These are phyloP conservation scores for Diplosoma virens DNA, from an alignment of 23 tunicate species.

Conservation along the genomic window DNA sequence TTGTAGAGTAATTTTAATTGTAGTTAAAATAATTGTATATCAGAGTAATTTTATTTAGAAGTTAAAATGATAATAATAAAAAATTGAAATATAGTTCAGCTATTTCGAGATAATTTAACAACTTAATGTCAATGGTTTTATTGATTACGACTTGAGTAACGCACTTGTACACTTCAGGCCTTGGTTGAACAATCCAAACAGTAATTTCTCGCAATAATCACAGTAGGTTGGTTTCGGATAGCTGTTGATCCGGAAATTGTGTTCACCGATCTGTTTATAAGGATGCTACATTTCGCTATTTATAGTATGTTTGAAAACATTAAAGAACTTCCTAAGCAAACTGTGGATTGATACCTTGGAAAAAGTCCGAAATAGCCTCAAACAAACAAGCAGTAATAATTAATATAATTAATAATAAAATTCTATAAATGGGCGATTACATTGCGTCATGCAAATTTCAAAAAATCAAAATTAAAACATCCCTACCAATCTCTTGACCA, in stretches of 20 bases:
- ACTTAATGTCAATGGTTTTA: too few species aligned
- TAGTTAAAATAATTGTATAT: too few species aligned
- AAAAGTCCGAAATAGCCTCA: neutral
- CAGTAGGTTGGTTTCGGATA: slow-evolving; percentile 78
- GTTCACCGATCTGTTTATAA: slow-evolving; percentile 27
- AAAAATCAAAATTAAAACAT: too few species aligned
- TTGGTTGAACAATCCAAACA: slow-evolving; percentile 48
- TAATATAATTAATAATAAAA: too few species aligned
- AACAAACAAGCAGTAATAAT: neutral
- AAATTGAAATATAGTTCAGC: too few species aligned
- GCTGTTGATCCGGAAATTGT: slow-evolving; percentile 64
- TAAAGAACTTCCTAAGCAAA: neutral
- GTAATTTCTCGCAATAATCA: slow-evolving; percentile 61
- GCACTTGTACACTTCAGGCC: neutral
- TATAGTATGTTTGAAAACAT: neutral
- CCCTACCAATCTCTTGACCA: neutral
- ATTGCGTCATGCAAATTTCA: too few species aligned
- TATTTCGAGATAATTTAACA: too few species aligned
- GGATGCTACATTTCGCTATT: neutral
- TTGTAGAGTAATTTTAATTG: too few species aligned
- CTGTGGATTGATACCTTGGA: neutral
- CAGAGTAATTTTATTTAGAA: too few species aligned
- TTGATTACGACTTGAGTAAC: neutral
- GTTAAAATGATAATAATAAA: too few species aligned
- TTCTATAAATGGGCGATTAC: too few species aligned